Evolutionary conservation across 2,888 invertebrate species (phyloP), one percentile per base, ranked within the genome.

Genomic region (Oxyteleia sp.): DNA sequence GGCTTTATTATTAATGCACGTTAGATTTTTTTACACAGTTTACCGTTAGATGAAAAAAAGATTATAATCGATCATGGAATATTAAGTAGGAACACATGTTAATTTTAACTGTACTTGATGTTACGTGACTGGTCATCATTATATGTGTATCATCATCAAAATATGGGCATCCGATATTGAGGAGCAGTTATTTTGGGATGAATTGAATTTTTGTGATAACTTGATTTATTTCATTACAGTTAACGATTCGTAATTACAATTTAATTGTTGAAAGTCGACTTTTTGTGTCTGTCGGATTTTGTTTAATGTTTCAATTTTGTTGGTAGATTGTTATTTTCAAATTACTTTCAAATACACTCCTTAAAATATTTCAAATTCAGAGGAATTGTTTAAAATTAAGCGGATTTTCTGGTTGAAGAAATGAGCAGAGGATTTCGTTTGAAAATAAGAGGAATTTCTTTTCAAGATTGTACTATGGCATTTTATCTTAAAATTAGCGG

Each of bases 101-200:
- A 51, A 76, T 76, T 43, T 49, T 68, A 76, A 76, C 76, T 76
- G 76, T 76, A 76, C 66, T 68, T 45, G 20, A 59, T 51, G 68
- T 59, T 68, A 76, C 68, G 76, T 76, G 59, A 76, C 57, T 49
- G 59, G 57, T 49, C 49, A 51, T 61, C 68, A 68, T 68, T 68
- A 41, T 57, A 75, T 41, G 49, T 66, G 41, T 64, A 61, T 61
- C 49, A 63, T 63, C 63, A 43, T 63, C 53, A 35, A 74, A 74
- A 63, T 53, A 29, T 53, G 10, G 38, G 43, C 41, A 16, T 45
- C 41, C 26, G 26, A 41, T 20, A 13, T 29, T 11, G 35, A 18
- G 13, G 1, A 29, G 51, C 72, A 63, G 53, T 61, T 63, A 41
- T 4, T 23, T 74, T n/a, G 43, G 45, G 59, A 61, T 29, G 18